Conservation (phyloP, 2,888 invertebrate genomes). For the Coelinius sp. region DNA sequence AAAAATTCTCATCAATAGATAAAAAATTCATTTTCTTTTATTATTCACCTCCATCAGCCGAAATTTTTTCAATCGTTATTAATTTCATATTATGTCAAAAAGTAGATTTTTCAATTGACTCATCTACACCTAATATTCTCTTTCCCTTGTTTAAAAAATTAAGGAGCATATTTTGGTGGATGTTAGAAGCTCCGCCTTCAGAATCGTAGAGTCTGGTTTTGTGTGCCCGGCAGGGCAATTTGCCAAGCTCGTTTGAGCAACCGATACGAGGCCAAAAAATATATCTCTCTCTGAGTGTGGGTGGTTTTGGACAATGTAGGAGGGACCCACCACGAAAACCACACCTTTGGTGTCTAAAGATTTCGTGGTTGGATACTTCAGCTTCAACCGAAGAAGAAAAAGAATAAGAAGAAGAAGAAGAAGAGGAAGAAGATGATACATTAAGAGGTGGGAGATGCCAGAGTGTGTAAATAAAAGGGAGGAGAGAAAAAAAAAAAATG, state of each 20-base stretch:
- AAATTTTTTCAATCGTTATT: background rate
- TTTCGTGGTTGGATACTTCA: conserved; percentile 10
- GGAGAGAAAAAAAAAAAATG: conserved; percentile 34
- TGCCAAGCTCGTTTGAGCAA: conserved; percentile 12
- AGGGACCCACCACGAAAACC: conserved; percentile 57
- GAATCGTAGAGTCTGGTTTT: background rate
- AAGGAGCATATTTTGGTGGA: background rate
- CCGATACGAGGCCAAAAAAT: conserved; percentile 25
- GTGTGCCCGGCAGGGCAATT: conserved; percentile 11
- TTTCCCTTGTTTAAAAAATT: background rate
- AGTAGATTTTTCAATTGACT: background rate
- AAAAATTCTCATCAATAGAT: background rate
- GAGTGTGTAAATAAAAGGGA: conserved; percentile 36
- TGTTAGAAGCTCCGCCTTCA: conserved; percentile 2
- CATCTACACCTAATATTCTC: background rate
- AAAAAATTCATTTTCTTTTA: background rate
- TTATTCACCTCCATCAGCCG: background rate
- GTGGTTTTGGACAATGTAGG: conserved; percentile 56
- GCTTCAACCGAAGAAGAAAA: conserved; percentile 16
- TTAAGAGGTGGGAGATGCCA: conserved; percentile 33
- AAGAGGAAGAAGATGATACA: conserved; percentile 42
- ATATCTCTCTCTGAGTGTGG: conserved; percentile 22
- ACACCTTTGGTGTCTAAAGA: conserved; percentile 54
- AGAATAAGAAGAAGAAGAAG: conserved; percentile 39
- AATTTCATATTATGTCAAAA: too few species aligned